A percentile compares a stretch with the other conserved stretches of the same genome.
Evolutionary conservation across 2,797 vertebrate genomes (phyloP).

Genomic region (Numenius phaeopus): DNA sequence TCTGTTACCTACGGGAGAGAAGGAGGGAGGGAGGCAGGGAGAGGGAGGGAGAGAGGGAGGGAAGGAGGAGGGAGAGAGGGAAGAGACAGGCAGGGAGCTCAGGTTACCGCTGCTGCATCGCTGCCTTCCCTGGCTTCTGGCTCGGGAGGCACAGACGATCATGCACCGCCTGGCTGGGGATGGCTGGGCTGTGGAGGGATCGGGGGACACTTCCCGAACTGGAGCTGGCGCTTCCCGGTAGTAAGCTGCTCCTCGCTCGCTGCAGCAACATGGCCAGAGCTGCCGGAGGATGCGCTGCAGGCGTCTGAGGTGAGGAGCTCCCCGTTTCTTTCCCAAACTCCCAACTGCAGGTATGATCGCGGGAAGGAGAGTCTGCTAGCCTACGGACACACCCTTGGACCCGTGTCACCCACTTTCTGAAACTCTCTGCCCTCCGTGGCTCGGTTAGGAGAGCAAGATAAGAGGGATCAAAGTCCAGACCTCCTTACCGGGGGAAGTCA

Average conservation of each 20-base stretch:
- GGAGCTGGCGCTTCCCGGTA: not conserved
- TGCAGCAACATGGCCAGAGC: not conserved
- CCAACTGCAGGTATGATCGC: not conserved
- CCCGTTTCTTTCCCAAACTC: fast-evolving
- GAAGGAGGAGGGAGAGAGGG: constrained; percentile 74
- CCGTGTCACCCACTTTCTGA: fast-evolving
- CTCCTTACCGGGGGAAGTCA: fast-evolving
- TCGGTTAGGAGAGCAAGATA: not conserved
- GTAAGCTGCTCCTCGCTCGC: not conserved
- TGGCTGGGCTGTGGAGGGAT: not conserved
- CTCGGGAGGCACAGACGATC: not conserved
- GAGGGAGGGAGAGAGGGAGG: constrained; percentile 71
- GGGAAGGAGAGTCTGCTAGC: too few relatives aligned
- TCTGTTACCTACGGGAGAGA: not conserved
- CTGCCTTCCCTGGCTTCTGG: not conserved
- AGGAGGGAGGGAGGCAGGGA: constrained; percentile 67
- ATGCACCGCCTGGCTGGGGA: not conserved
- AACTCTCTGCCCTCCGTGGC: not conserved
- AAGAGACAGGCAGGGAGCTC: not conserved
- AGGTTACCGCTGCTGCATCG: not conserved
- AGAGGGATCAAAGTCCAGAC: not conserved
- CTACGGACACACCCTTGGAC: not conserved
- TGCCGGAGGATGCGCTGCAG: not conserved
- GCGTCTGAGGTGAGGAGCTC: not conserved
- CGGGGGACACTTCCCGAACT: not conserved